Percentiles rank a stretch among this genome's conserved stretches.
Conservation (phyloP, 2,888 invertebrate genomes). For the Papilio elwesi region DNA sequence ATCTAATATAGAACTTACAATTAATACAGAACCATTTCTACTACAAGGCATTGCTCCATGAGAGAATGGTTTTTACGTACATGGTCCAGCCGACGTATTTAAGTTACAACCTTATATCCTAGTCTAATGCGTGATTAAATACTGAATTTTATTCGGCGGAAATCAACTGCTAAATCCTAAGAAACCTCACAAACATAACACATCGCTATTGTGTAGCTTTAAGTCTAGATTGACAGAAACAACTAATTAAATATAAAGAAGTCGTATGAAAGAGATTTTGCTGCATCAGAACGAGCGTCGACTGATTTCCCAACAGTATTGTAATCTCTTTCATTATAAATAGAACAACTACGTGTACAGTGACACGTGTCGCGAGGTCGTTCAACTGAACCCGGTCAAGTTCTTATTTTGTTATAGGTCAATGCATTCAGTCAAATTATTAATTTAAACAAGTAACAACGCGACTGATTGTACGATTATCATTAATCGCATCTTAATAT, state of each 20-base stretch:
- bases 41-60: no score
- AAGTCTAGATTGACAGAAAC: slow-evolving; percentile 13
- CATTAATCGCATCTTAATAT: no score
- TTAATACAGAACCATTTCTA: no score
- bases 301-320: slow-evolving; percentile 44
- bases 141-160: no score
- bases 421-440: no score
- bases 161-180: not conserved
- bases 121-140: not conserved
- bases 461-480: no score
- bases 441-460: no score
- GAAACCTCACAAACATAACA: slow-evolving; percentile 12
- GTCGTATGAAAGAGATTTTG: not conserved
- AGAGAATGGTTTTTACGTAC: no score
- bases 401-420: not conserved
- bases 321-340: slow-evolving; percentile 47
- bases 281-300: slow-evolving; percentile 13
- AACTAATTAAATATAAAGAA: slow-evolving; percentile 34
- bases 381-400: slow-evolving; percentile 44
- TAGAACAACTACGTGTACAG: slow-evolving; percentile 42
- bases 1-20: no score
- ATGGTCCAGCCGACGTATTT: no score
- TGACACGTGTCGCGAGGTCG: slow-evolving; percentile 47
- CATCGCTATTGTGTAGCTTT: not conserved
- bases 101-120: no score